Base-by-base conservation (phyloP, 1,140 invertebrate genomes). In the Scaptomyza hsui region DNA sequence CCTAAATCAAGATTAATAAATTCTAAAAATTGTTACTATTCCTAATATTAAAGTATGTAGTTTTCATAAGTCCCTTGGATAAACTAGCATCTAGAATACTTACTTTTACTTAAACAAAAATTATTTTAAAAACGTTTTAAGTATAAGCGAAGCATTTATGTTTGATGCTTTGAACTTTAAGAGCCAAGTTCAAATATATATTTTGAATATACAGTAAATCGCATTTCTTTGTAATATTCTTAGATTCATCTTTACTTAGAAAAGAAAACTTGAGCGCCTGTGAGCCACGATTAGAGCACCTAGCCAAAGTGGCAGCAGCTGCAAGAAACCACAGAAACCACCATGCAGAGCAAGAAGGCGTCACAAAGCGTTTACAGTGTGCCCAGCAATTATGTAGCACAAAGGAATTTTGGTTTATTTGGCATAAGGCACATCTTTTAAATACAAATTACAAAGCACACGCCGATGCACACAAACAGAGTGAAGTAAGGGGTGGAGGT, bases 361-460 rank as follows among this genome's bases (percentile, higher is more conserved):
- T 26, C 49, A 80, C 75, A 80, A 80, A 77, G 78, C 56, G 39
- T 63, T 35, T 37, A 32, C 48, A 21, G 39, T 37, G 63, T 59
- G 67, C 63, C 48, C 76, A 85, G 80, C 75, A 85, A 80, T 83
- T 80, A 83, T 86, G 79, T 86, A 72, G 64, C 56, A 81, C 81
- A 86, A 86, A 86, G 82, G 62, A 56, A 68, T 81, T 62, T 59
- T 32, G 42, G 48, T 76, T 72, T 76, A 73, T 69, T 86, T 73
- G 70, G 71, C 59, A 59, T 42, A 62, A 49, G 56, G 69, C 41
- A 72, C 64, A 78, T 86, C 70, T 81, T 81, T 88, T 78, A 81
- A 88, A 86, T 88, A 86, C 82, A 88, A 88, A 82, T 88, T 88
- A 86, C 72, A 86, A 88, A 78, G 82, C 78, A 86, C 63, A 75